Conservation (phyloP, 1,140 invertebrate species). For the Panagrolaimus sp. region DNA sequence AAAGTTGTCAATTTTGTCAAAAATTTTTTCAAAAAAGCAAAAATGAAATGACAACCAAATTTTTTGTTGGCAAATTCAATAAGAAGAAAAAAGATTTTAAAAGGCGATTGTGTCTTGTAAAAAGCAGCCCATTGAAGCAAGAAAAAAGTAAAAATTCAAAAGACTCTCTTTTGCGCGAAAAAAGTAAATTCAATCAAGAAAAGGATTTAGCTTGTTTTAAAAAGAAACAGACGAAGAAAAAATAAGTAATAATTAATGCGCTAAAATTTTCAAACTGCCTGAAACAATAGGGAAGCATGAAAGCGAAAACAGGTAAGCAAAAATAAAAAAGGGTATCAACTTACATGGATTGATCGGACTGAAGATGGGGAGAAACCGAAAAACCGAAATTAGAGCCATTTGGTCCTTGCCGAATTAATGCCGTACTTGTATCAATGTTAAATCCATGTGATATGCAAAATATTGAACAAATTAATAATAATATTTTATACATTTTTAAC, state of each 20-base stretch:
- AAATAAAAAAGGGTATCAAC: slow-evolving; percentile 21
- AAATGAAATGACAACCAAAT: slow-evolving; percentile 14
- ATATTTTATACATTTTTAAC: no score
- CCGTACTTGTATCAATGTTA: slow-evolving; percentile 77
- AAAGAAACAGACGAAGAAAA: background rate
- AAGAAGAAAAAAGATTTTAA: no score
- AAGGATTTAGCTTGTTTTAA: no score
- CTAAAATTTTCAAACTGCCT: no score
- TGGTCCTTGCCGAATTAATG: slow-evolving; percentile 71
- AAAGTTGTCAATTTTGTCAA: background rate
- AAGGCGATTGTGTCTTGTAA: no score
- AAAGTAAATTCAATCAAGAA: no score
- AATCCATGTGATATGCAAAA: slow-evolving; percentile 60
- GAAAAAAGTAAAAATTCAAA: slow-evolving; percentile 9
- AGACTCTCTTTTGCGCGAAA: background rate
- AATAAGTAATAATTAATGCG: background rate
- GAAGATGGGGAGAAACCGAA: slow-evolving; percentile 74
- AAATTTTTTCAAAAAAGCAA: slow-evolving; percentile 14
- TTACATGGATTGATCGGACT: slow-evolving; percentile 36
- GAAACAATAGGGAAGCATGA: no score
- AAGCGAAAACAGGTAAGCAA: slow-evolving; percentile 31
- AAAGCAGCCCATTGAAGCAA: slow-evolving; percentile 8
- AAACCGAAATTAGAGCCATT: slow-evolving; percentile 76
- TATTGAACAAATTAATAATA: background rate
- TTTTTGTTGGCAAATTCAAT: no score